Evolutionary conservation across 2,797 vertebrate genomes (phyloP).

Genomic region (Hapalemur alaotrensis): DNA sequence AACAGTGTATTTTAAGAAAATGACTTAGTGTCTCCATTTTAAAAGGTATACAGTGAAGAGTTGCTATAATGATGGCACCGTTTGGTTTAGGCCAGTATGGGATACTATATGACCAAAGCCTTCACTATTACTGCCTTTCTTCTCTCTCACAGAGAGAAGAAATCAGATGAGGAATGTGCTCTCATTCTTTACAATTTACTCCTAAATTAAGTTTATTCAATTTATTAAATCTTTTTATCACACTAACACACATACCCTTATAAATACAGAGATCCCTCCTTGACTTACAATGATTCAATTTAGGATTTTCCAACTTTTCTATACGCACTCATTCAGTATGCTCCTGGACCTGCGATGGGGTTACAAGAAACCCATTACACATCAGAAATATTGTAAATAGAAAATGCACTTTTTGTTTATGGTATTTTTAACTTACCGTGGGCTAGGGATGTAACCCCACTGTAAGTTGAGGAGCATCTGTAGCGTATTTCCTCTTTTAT

Average conservation of each 20-base stretch:
- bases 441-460: neutral
- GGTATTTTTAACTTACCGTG: neutral
- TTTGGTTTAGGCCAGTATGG: neutral
- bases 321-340: neutral
- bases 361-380: neutral
- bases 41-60: neutral
- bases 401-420: neutral
- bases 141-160: neutral
- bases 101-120: neutral
- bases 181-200: neutral
- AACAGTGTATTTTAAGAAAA: conserved; percentile 1
- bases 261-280: neutral
- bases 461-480: neutral
- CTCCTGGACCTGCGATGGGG: neutral
- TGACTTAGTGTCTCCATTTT: conserved; percentile 5
- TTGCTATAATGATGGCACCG: neutral
- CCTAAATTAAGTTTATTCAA: neutral
- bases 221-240: neutral
- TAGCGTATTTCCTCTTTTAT: neutral
- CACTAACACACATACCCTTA: neutral
- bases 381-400: neutral
- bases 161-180: neutral
- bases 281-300: neutral
- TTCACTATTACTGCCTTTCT: neutral
- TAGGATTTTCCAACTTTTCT: neutral